Conservation (phyloP, 92 coral and sea anemone species). For the Porites evermanni region DNA sequence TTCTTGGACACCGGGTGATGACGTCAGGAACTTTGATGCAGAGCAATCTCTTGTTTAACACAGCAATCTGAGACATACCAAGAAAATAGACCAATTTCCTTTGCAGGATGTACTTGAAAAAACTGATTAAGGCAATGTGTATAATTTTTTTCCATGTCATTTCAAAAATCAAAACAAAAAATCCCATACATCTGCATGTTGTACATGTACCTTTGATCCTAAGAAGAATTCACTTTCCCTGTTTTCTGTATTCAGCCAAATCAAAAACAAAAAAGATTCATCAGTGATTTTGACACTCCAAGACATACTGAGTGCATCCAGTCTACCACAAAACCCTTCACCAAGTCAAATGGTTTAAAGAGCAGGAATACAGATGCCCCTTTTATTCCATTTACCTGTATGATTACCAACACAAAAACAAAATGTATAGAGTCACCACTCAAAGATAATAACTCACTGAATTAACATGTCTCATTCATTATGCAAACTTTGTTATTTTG, state of each 20-base stretch:
- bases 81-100: too few relatives aligned
- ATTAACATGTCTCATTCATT: too few relatives aligned
- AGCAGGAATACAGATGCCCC: slow-evolving; percentile 68
- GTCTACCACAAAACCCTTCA: slow-evolving; percentile 65
- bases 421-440: too few relatives aligned
- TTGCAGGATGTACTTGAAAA: too few relatives aligned
- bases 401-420: too few relatives aligned
- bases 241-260: slow-evolving; percentile 55
- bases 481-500: too few relatives aligned
- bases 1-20: slow-evolving; percentile 56
- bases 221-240: slow-evolving; percentile 52
- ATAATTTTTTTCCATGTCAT: too few relatives aligned
- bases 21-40: slow-evolving; percentile 66
- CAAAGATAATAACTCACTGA: too few relatives aligned
- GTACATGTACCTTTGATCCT: slow-evolving; percentile 53
- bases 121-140: too few relatives aligned
- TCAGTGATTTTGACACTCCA: slow-evolving; percentile 54
- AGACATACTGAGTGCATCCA: slow-evolving; percentile 73
- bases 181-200: too few relatives aligned
- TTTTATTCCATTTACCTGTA: slow-evolving; percentile 68
- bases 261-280: too few relatives aligned
- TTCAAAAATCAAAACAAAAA: too few relatives aligned
- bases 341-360: slow-evolving; percentile 55
- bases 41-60: slow-evolving; percentile 52
- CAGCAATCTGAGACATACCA: slow-evolving; percentile 35